Evolutionary conservation across 2,888 invertebrate genomes (phyloP), one percentile per base, ranked within the genome.

Genomic region (Digitonthophagus gazella): DNA sequence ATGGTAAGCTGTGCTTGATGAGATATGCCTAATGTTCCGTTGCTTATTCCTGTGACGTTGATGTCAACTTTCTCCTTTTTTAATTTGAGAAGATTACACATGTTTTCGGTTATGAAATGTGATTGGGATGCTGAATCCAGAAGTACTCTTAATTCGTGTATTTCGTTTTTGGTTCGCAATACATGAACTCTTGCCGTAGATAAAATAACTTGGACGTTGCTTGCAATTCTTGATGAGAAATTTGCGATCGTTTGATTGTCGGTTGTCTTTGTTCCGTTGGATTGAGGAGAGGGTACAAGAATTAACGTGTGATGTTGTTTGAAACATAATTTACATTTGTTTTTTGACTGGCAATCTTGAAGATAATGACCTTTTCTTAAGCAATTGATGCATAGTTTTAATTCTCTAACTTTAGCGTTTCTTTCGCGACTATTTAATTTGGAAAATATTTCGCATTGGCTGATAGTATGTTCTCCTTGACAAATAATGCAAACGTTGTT

Each of bases 61-160:
- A 58, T 16, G 16, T 58, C 16, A 8, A 14, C 11, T 15, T 15
- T 8, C 15, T 58, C 58, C 8, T 58, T 58, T 14, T 15, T 11
- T 65, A 57, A 65, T 5, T 11, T 65, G 14, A 16, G 18, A 15
- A 56, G 11, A n/a, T 65, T n/a, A 18, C 57, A 18, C 57, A 65
- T 14, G 56, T 67, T n/a, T 20, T 71, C 65, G 6, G 72, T 72
- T 6, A 74, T 66, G 22, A 75, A 64, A 16, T 71, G 70, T 2
- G 71, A 69, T 66, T 75, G 74, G 11, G 72, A 72, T 11, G 73
- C 74, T 5, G 69, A 67, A 57, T 75, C 74, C 16, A 75, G 67
- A 1, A 75, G 58, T 3, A 70, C 72, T 28, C 75, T 70, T 65
- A 71, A 73, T 6, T 56, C 63, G 3, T 22, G 28, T 15, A 20